Percentiles rank a stretch among this genome's conserved stretches.
These are phyloP conservation scores for Macropus fuliginosus DNA, from an alignment of 2,797 vertebrate genomes.

Conservation along the genomic window DNA sequence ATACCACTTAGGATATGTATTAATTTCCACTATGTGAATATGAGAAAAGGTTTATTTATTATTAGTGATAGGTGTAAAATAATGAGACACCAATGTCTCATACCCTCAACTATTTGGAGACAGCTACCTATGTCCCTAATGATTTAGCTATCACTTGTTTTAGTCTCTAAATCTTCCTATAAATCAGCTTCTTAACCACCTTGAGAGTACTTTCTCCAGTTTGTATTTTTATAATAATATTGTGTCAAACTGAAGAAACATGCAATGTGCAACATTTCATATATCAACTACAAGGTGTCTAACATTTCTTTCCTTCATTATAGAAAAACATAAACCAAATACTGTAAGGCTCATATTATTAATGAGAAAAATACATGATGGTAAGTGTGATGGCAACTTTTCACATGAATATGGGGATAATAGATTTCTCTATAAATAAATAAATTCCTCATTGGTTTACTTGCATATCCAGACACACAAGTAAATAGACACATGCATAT, in stretches of 20 bases:
- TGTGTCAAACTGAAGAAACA: not conserved
- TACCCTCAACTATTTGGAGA: not conserved
- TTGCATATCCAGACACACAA: not conserved
- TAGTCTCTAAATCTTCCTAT: not conserved
- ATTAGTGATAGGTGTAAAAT: not conserved
- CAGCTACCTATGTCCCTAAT: not conserved
- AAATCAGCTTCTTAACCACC: not conserved
- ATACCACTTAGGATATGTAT: not conserved
- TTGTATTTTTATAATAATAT: not conserved
- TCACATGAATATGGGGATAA: not conserved
- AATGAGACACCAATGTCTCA: not conserved
- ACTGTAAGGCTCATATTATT: not conserved
- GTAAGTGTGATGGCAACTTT: not conserved
- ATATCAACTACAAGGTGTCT: not conserved
- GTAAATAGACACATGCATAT: not conserved
- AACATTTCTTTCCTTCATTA: not conserved
- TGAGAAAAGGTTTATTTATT: not conserved
- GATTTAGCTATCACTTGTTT: not conserved
- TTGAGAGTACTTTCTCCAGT: not conserved
- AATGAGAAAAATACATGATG: not conserved
- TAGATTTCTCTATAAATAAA: not conserved
- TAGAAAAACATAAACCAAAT: not conserved
- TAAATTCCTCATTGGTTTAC: not conserved
- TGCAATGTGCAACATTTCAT: too few species aligned
- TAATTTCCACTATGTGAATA: not conserved